A percentile compares a stretch with the other conserved stretches of the same genome.
Evolutionary conservation across 2,113 vertebrate genomes (phyloP).

Genomic region (Carlito syrichta): DNA sequence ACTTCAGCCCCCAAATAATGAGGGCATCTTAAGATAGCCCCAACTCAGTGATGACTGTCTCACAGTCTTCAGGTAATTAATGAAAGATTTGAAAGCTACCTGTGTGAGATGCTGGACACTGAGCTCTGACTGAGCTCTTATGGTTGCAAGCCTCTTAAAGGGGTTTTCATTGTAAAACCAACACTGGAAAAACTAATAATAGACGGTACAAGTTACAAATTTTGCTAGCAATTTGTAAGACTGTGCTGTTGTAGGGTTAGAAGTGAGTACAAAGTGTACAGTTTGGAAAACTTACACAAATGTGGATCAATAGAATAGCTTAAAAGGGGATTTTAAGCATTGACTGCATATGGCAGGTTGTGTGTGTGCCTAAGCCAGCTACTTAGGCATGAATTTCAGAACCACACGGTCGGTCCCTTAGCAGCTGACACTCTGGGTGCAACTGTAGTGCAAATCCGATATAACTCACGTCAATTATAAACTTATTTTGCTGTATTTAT

Average conservation of each 20-base stretch:
- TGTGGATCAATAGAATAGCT: constrained; percentile 3
- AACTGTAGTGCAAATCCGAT: background rate
- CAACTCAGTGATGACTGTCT: constrained; percentile 14
- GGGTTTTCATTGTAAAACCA: constrained; percentile 38
- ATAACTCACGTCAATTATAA: background rate
- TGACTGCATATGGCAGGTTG: background rate
- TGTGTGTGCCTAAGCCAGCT: constrained; percentile 26
- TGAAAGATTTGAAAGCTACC: constrained; percentile 45
- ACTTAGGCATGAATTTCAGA: constrained; percentile 47
- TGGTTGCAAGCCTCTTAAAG: background rate
- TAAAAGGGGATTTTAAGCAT: constrained; percentile 45
- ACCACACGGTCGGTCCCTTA: too few relatives aligned
- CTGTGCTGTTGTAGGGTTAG: background rate
- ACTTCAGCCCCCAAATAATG: background rate
- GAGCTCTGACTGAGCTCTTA: background rate
- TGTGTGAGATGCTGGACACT: background rate
- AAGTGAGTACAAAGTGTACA: constrained; percentile 48
- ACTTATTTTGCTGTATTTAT: background rate
- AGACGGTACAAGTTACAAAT: background rate
- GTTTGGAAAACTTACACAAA: constrained; percentile 57
- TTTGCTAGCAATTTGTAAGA: constrained; percentile 9
- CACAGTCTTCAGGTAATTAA: background rate
- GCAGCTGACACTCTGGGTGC: background rate
- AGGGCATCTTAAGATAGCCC: background rate
- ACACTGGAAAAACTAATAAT: background rate